Conservation (phyloP, 2,113 vertebrate species). For the Thymallus thymallus region DNA sequence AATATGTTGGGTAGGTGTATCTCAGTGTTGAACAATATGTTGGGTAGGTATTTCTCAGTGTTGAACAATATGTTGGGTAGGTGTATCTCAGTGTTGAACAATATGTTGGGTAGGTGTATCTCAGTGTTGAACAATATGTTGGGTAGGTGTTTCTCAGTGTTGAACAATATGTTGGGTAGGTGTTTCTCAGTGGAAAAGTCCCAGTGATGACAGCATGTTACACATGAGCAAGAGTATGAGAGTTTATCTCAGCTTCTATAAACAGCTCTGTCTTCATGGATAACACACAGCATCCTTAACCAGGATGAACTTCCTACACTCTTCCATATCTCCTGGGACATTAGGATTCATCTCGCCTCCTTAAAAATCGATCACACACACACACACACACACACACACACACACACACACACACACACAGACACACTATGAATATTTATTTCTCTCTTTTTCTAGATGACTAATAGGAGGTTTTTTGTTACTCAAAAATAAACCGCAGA, state of each 20-base stretch:
- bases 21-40: no score
- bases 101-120: no score
- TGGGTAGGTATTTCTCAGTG: no score
- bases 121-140: neutral
- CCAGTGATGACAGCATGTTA: slow-evolving; percentile 54
- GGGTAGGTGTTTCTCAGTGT: no score
- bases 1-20: neutral
- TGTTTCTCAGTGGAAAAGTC: slow-evolving; percentile 3
- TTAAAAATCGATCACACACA: neutral
- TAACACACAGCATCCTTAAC: neutral
- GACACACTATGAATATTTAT: no score
- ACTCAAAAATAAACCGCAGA: neutral
- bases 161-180: neutral
- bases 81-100: no score
- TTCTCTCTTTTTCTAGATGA: neutral
- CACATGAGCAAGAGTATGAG: slow-evolving; percentile 18
- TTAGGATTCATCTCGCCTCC: neutral
- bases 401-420: no score
- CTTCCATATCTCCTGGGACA: neutral
- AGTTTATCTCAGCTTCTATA: neutral
- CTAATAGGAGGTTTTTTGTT: neutral
- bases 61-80: neutral
- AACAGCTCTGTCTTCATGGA: neutral
- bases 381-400: neutral
- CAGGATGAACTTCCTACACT: neutral